phyloP scores from a whole-genome alignment of 2,888 invertebrate genomes.

The Thymelicus sylvestris region DNA sequence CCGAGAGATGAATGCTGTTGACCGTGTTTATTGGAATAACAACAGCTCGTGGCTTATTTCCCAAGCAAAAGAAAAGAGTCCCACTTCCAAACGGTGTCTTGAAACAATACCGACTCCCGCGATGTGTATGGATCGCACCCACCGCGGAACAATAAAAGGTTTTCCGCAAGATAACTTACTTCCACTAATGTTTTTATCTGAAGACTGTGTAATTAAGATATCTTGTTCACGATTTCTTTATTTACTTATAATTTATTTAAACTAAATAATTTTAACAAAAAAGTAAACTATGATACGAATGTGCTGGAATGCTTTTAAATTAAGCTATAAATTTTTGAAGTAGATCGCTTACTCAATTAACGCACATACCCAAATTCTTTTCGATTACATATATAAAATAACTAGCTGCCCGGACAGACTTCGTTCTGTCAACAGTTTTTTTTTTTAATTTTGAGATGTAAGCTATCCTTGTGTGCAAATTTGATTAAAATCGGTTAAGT shows the following conservation, averaged over 20 bases:
- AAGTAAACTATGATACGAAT: no score
- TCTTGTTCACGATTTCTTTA: conserved; percentile 32
- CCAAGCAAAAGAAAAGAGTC: conserved; percentile 73
- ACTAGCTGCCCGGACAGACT: no score
- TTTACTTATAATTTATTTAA: not conserved
- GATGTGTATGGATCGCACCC: conserved; percentile 47
- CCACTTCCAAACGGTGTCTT: conserved; percentile 60
- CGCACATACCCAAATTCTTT: no score
- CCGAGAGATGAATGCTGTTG: conserved; percentile 31
- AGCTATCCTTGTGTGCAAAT: no score
- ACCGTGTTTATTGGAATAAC: conserved; percentile 38
- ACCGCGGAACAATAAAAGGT: conserved; percentile 48
- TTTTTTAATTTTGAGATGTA: no score
- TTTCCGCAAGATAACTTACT: conserved; percentile 45
- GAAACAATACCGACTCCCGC: conserved; percentile 63
- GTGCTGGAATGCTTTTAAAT: no score
- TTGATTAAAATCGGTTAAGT: no score
- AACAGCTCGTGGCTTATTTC: conserved; percentile 60
- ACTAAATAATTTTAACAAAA: not conserved
- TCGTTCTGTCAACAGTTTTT: no score
- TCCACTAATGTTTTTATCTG: conserved; percentile 46
- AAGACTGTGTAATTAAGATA: conserved; percentile 49
- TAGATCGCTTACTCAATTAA: no score
- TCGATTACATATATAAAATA: no score
- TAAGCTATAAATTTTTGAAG: no score